Base-by-base conservation (phyloP, 2,113 vertebrate species). In the Eudyptes chrysolophus region DNA sequence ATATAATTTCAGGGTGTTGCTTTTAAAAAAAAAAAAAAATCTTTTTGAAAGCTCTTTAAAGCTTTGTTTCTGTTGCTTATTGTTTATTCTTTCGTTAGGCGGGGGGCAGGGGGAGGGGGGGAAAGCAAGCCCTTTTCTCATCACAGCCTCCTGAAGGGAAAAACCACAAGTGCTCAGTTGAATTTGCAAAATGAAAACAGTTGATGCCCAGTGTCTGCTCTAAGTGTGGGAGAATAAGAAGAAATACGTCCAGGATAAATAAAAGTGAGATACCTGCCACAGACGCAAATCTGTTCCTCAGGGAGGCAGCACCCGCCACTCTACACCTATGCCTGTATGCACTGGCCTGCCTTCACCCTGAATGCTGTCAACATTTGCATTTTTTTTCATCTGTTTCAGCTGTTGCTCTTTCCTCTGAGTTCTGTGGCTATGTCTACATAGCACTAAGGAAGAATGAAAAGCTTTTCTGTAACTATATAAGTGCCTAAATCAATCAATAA, bases 401-500 rank as follows among this genome's bases (percentile, higher is more conserved):
- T 83, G 34, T 54, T 84, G 46, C 42, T 87, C 25, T 85, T 65
- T 44, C 54, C 27, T 69, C 58, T 49, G 55, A 83, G 48, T 16
- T 89, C 57, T 57, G 44, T 61, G 55, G 21, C 55, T 52, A 2
- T 22, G 16, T 80, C 58, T 82, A 26, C 42, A 22, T 10, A 55
- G 68, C 69, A 69, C 58, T 76, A 64, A 90, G 62, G 54, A 78
- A 64, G 74, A 90, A 77, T 34, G 25, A 64, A 87, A 81, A 84
- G 69, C 82, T 89, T 66, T 91, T 66, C 52, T 87, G 78, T 79
- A 71, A 51, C 88, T 84, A 20, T 52, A 1, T 52, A 70, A 71
- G 68, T 89, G 42, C 38, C 71, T 76, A 62, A 87, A 58, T 81
- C 54, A 72, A 84, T 95, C 89, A 81, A 80, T 96, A 92, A 68